Conservation (phyloP, 2,888 invertebrate genomes). For the Apodemia zela region DNA sequence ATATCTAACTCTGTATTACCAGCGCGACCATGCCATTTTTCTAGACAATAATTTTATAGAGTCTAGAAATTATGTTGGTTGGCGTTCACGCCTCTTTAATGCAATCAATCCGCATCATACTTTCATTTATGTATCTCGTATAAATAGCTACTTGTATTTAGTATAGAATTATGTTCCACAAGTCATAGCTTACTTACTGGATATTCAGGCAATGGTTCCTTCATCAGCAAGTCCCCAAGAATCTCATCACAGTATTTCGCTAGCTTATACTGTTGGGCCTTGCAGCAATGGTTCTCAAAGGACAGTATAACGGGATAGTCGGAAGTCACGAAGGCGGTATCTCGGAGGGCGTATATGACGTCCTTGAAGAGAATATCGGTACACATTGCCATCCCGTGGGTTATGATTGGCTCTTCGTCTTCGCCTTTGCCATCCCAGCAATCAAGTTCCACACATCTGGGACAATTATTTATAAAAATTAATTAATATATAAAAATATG, state of each 20-base stretch:
- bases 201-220: slow-evolving; percentile 91
- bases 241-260: slow-evolving; percentile 99
- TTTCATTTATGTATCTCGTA: no score
- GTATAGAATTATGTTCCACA: no score
- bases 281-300: slow-evolving; percentile 99
- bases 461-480: slow-evolving; percentile 26
- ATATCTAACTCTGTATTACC: no score
- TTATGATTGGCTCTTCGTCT: slow-evolving; percentile 99
- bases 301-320: slow-evolving; percentile 98
- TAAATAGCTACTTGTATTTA: no score
- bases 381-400: slow-evolving; percentile 99
- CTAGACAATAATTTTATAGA: no score
- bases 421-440: slow-evolving; percentile 99
- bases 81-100: no score
- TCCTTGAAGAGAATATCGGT: slow-evolving; percentile 99
- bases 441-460: slow-evolving; percentile 97
- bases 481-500: no score
- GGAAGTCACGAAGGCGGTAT: slow-evolving; percentile 99
- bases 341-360: slow-evolving; percentile 97
- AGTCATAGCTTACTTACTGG: slow-evolving; percentile 88
- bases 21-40: no score
- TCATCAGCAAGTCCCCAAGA: slow-evolving; percentile 93
- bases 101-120: no score
- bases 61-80: no score
- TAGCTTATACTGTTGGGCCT: slow-evolving; percentile 97